A percentile compares a stretch with the other conserved stretches of the same genome.
Evolutionary conservation across 2,797 vertebrate genomes (phyloP).

Genomic region (Danio aesculapii): DNA sequence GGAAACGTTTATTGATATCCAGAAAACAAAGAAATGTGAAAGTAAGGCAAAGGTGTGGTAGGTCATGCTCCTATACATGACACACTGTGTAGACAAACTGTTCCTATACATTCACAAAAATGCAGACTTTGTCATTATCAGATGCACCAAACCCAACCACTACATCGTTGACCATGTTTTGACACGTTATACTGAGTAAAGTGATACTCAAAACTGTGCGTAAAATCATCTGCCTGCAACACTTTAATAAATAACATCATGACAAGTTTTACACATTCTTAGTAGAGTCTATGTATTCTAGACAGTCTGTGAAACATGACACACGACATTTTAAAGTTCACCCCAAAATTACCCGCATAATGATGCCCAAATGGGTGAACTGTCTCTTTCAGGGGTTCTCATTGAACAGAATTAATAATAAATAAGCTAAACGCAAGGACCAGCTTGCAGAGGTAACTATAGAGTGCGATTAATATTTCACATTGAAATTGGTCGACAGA

Average conservation of each 20-base stretch:
- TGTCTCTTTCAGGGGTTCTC: not conserved
- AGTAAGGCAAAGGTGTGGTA: slow-evolving; percentile 33
- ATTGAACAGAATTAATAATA: slow-evolving; percentile 10
- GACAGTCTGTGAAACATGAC: slow-evolving; percentile 4
- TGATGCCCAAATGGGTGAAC: not conserved
- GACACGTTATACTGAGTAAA: slow-evolving; percentile 1
- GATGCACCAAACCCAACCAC: not conserved
- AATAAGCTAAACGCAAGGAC: slow-evolving; percentile 34
- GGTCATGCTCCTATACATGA: slow-evolving; percentile 13
- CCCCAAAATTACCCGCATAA: not conserved
- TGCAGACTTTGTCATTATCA: not conserved
- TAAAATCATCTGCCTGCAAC: not conserved
- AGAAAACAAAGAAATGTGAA: slow-evolving; percentile 27
- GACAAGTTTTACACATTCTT: not conserved
- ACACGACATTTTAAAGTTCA: slow-evolving; percentile 7
- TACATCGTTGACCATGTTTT: not conserved
- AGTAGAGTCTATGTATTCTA: not conserved
- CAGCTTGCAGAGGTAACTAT: slow-evolving; percentile 40
- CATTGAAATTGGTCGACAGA: not conserved
- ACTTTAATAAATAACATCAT: slow-evolving; percentile 8
- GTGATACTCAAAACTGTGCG: not conserved
- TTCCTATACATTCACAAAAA: slow-evolving; percentile 15
- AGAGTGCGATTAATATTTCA: slow-evolving; percentile 33
- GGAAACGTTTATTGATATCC: slow-evolving; percentile 44
- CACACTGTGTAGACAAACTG: slow-evolving; percentile 12